Percentiles rank a stretch among this genome's conserved stretches.
These are phyloP conservation scores for Opisthocomus hoazin DNA, from an alignment of 2,113 vertebrate species.

Conservation along the genomic window DNA sequence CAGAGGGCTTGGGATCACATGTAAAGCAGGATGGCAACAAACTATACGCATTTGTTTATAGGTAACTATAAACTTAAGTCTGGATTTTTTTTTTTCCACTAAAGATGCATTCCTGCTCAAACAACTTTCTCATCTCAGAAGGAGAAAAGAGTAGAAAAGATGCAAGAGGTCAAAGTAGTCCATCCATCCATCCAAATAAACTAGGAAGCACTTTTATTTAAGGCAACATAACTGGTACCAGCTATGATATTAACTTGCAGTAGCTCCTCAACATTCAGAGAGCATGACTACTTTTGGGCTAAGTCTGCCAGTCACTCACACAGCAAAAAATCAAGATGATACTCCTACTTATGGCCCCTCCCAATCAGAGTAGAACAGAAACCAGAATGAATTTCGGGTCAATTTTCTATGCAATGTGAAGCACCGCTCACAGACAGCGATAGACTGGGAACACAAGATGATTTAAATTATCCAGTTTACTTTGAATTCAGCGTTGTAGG, in stretches of 20 bases:
- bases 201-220: neutral
- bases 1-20: accelerated
- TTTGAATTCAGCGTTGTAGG: neutral
- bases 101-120: neutral
- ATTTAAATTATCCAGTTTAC: neutral
- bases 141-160: neutral
- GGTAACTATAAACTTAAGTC: neutral
- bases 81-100: neutral
- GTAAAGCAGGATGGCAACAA: neutral
- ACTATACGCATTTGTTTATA: neutral
- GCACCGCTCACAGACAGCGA: neutral
- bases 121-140: neutral
- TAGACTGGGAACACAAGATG: neutral
- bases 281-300: neutral
- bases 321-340: neutral
- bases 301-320: neutral
- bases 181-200: neutral
- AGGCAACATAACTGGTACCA: neutral
- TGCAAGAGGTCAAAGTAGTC: neutral
- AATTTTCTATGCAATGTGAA: neutral
- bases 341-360: accelerated
- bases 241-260: neutral
- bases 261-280: neutral
- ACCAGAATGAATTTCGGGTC: neutral
- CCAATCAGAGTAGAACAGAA: neutral